Evolutionary conservation across 2,888 invertebrate genomes (phyloP), one percentile per base, ranked within the genome.

Genomic region (Drosophila vallismaia): DNA sequence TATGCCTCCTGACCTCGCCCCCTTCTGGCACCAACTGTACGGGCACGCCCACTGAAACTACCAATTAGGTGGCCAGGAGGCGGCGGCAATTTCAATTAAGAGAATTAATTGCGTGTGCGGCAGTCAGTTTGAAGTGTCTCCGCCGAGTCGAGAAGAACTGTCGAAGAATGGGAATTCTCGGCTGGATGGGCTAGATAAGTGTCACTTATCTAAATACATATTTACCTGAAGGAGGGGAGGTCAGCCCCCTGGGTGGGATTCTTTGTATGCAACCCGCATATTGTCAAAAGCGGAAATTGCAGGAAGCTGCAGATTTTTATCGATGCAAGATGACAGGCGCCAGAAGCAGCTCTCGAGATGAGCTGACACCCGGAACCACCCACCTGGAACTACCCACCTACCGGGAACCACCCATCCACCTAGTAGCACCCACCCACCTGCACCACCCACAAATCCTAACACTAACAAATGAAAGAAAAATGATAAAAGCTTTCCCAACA

Each of bases 81-180:
- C 76, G 84, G 85, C 71, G 75, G 86, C 85, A 84, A 81, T 87
- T 83, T 81, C 87, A 82, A 85, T 86, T 82, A 85, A 86, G 85
- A 55, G 82, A 86, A 82, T 86, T 82, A 82, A 82, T 82, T 82
- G 82, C 76, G 74, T 86, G 78, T 77, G 78, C 86, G 73, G 70
- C 84, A 85, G 79, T 52, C 80, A 83, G 71, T 66, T 70, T 86
- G 63, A 77, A 83, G 80, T 53, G 63, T 48, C 53, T 49, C 49
- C 59, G 9, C 3, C 28, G 10, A 29, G 24, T 9, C 31, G 33
- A 40, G 19, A 46, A 31, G 50, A 49, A 3, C 29, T 14, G 31
- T 12, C 38, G 46, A 66, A 52, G 64, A 64, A 64, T 64, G 53
- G 31, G 66, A 53, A 28, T 40, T 53, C 67, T 46, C 31, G 14